phyloP scores from a whole-genome alignment of 2,113 vertebrate genomes.

The Phaethon lepturus region DNA sequence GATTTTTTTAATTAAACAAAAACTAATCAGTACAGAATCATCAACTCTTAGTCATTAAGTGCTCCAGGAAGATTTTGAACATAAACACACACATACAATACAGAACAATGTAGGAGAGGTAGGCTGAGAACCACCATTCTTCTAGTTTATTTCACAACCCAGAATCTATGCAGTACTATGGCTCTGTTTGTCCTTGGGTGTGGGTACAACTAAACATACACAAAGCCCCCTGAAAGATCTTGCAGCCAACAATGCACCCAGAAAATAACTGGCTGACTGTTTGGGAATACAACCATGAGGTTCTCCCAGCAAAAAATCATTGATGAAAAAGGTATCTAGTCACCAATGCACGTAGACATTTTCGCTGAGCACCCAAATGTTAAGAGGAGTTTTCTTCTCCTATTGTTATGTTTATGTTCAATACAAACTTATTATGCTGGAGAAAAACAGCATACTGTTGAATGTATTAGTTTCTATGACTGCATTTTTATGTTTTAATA shows the following conservation, averaged over 20 bases:
- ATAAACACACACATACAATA: background rate
- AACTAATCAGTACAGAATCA: background rate
- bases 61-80: background rate
- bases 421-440: background rate
- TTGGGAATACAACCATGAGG: background rate
- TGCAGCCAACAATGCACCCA: background rate
- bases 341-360: background rate
- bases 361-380: background rate
- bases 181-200: background rate
- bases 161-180: background rate
- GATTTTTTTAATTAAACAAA: background rate
- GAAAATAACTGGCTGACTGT: background rate
- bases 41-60: background rate
- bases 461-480: accelerated
- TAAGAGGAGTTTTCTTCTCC: background rate
- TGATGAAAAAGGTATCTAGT: background rate
- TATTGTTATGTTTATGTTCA: background rate
- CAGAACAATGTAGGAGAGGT: accelerated
- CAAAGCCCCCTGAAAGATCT: background rate
- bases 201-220: background rate
- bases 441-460: background rate
- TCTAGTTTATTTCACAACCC: background rate
- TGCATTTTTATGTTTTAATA: background rate
- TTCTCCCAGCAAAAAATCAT: background rate
- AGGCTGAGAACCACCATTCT: background rate